A percentile compares a stretch with the other conserved stretches of the same genome.
These are phyloP conservation scores for Porites lobata DNA, from an alignment of 92 coral and sea anemone species.

Conservation along the genomic window DNA sequence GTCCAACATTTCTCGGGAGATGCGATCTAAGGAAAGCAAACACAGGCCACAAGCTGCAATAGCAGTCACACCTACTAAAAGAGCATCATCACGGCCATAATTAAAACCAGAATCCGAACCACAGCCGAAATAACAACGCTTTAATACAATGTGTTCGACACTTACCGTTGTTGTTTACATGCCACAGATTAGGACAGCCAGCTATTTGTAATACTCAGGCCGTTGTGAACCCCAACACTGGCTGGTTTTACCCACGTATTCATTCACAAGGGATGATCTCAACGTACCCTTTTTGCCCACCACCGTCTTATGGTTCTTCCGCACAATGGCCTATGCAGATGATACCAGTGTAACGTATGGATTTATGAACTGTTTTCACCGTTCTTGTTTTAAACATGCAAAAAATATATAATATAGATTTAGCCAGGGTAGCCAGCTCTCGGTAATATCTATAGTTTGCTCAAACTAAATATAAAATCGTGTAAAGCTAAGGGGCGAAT, in stretches of 20 bases:
- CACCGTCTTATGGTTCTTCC: not conserved
- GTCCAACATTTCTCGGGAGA: not conserved
- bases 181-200: conserved; percentile 1
- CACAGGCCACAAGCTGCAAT: not conserved
- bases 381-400: not conserved
- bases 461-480: too few relatives aligned
- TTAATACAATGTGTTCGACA: not conserved
- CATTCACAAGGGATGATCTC: not conserved
- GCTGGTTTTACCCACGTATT: not conserved
- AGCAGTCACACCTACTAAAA: not conserved
- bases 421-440: too few relatives aligned
- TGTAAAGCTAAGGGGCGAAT: too few relatives aligned
- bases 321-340: not conserved
- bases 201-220: not conserved
- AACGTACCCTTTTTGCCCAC: not conserved
- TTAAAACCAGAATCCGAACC: not conserved
- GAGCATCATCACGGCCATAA: not conserved
- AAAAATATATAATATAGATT: too few relatives aligned
- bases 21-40: not conserved
- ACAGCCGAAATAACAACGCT: not conserved
- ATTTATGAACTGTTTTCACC: not conserved
- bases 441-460: too few relatives aligned
- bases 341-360: not conserved
- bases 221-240: not conserved
- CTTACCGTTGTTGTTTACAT: not conserved